Percentiles rank a stretch among this genome's conserved stretches.
Evolutionary conservation across 92 coral and sea anemone species (phyloP).

Genomic region (Virgularia gustaviana): DNA sequence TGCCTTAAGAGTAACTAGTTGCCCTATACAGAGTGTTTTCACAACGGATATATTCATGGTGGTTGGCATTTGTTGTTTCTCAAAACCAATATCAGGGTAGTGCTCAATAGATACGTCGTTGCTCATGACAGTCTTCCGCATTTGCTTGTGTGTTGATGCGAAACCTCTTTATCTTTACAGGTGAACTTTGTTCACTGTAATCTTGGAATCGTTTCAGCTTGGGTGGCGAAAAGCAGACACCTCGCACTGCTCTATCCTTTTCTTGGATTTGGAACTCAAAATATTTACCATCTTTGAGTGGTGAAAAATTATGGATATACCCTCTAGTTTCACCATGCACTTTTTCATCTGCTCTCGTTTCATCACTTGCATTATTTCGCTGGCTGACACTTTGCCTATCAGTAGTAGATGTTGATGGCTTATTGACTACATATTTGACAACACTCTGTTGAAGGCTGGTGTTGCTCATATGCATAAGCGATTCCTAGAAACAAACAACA

Average conservation of each 20-base stretch:
- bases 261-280: conserved; percentile 52
- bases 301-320: conserved; percentile 45
- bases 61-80: conserved; percentile 24
- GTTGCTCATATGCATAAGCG: no score
- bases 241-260: conserved; percentile 38
- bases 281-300: conserved; percentile 41
- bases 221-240: conserved; percentile 53
- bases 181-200: conserved; percentile 12
- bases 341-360: no score
- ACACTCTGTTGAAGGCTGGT: no score
- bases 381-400: no score
- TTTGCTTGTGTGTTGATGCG: conserved; percentile 41
- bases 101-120: conserved; percentile 32
- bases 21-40: conserved; percentile 35
- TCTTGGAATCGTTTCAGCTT: conserved; percentile 39
- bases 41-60: conserved; percentile 25
- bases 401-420: no score
- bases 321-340: no score
- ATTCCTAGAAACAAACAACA: no score
- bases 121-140: conserved; percentile 52
- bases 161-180: conserved; percentile 58
- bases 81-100: conserved; percentile 31
- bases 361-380: no score
- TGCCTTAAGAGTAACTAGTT: conserved; percentile 40
- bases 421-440: no score